These are phyloP conservation scores for Campodea augens DNA, from an alignment of 1,140 invertebrate genomes.

Conservation along the genomic window DNA sequence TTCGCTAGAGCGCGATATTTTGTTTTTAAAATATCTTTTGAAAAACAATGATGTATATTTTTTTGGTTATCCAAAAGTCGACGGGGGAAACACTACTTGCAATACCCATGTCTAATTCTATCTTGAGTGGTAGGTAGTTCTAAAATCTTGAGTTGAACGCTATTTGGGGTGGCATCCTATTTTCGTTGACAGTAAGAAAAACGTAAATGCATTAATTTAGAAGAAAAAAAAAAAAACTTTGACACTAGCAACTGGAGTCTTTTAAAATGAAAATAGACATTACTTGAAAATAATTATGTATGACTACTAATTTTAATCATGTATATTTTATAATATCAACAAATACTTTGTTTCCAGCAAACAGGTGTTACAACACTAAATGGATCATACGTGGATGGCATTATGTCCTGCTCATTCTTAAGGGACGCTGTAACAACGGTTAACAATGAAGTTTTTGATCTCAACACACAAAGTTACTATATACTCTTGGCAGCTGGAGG, in stretches of 20 bases:
- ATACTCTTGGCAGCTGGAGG: slow-evolving; percentile 50
- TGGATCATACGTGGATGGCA: slow-evolving; percentile 41
- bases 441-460: slow-evolving; percentile 41
- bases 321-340: slow-evolving; percentile 1
- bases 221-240: slow-evolving; percentile 2
- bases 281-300: background rate
- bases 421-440: slow-evolving; percentile 40
- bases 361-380: slow-evolving; percentile 39
- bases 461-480: slow-evolving; percentile 46
- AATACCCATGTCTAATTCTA: no score
- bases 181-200: no score
- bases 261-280: no score
- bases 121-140: no score
- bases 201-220: no score
- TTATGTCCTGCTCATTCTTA: slow-evolving; percentile 44
- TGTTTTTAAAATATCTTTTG: no score
- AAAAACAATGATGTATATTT: no score
- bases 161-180: no score
- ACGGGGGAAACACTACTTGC: no score
- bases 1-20: no score
- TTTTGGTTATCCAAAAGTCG: no score
- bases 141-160: no score
- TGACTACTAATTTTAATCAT: slow-evolving; percentile 3
- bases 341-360: slow-evolving; percentile 15
- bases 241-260: slow-evolving; percentile 1